These are phyloP conservation scores for Cygnus buccinator DNA, from an alignment of 2,113 vertebrate genomes.

Conservation along the genomic window DNA sequence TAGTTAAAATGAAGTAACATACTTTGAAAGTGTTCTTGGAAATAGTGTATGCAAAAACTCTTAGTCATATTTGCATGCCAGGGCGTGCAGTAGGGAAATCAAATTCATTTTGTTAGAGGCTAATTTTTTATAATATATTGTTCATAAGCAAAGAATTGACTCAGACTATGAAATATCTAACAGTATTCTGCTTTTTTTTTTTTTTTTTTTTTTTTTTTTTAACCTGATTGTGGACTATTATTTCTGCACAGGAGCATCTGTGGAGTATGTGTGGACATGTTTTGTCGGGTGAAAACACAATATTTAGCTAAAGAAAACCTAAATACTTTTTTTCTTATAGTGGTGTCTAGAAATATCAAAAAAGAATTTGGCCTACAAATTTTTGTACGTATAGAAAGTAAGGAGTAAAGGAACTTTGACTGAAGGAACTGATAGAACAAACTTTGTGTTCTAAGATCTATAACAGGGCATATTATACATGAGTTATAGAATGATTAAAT, in stretches of 20 bases:
- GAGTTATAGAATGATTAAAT: background rate
- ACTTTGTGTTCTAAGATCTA: background rate
- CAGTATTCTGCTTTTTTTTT: background rate
- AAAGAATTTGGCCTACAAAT: background rate
- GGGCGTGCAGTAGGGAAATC: background rate
- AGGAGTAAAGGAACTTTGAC: background rate
- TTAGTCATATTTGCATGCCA: background rate
- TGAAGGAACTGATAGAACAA: background rate
- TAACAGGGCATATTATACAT: background rate
- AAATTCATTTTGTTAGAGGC: background rate
- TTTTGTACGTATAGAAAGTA: background rate
- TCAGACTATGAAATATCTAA: background rate
- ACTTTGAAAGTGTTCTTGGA: background rate
- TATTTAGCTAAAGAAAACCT: background rate
- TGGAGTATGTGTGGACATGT: background rate
- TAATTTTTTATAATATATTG: background rate
- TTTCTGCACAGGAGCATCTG: background rate
- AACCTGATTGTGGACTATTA: background rate
- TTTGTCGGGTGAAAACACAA: accelerated
- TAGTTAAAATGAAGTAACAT: background rate
- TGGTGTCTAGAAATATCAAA: background rate
- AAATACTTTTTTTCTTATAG: background rate
- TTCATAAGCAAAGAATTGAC: background rate
- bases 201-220: background rate
- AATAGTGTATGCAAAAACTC: background rate